Evolutionary conservation across 1,140 invertebrate genomes (phyloP).

Genomic region (Orius laevigatus): DNA sequence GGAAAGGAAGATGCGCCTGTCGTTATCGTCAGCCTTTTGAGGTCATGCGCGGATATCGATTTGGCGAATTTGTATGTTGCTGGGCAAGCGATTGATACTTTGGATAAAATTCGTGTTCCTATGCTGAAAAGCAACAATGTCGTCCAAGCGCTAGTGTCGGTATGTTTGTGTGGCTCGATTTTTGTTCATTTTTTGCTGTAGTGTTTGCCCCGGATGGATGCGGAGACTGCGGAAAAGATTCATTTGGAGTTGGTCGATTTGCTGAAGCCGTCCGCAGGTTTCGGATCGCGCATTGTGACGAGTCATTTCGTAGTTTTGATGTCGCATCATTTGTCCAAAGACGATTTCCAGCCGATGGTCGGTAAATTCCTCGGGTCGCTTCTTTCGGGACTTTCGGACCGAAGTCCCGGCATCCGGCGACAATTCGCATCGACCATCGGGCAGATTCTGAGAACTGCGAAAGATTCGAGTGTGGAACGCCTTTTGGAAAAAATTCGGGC

Average conservation of each 20-base stretch:
- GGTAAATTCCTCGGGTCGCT: slow-evolving; percentile 66
- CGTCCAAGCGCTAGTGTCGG: background rate
- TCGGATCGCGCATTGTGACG: slow-evolving; percentile 72
- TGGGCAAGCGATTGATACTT: background rate
- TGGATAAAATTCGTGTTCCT: slow-evolving; percentile 1
- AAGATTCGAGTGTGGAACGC: slow-evolving; percentile 72
- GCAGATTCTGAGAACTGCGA: slow-evolving; percentile 70
- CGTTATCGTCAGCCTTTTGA: background rate
- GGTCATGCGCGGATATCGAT: background rate
- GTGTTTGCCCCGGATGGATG: slow-evolving; percentile 72
- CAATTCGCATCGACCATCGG: slow-evolving; percentile 68
- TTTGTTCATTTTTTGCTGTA: slow-evolving; percentile 27
- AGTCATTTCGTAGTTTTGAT: slow-evolving; percentile 68
- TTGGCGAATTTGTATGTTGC: background rate
- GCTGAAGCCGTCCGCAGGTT: slow-evolving; percentile 57
- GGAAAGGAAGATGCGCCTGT: slow-evolving; percentile 6
- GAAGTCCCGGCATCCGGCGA: slow-evolving; percentile 66
- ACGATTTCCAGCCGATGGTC: slow-evolving; percentile 35
- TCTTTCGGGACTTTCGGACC: slow-evolving; percentile 62
- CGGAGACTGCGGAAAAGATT: slow-evolving; percentile 53
- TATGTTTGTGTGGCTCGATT: background rate
- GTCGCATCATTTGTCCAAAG: slow-evolving; percentile 36
- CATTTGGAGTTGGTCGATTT: slow-evolving; percentile 67
- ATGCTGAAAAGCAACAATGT: slow-evolving; percentile 1
- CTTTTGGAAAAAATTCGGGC: slow-evolving; percentile 61